These are phyloP conservation scores for Griposia aprilina DNA, from an alignment of 2,888 invertebrate species.

Conservation along the genomic window DNA sequence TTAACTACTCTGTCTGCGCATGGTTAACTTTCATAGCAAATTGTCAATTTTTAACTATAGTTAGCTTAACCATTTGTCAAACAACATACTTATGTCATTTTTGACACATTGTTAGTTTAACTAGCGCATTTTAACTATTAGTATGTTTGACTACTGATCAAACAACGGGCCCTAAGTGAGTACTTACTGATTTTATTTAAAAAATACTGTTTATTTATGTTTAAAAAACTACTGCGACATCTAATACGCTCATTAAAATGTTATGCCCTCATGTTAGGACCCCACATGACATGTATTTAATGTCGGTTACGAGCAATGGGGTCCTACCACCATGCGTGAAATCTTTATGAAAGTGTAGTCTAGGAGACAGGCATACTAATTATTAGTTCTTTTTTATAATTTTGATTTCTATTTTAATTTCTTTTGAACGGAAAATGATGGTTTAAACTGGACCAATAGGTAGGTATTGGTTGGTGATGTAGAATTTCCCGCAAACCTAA, in stretches of 20 bases:
- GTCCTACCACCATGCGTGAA: slow-evolving; percentile 37
- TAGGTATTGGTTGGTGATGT: no score
- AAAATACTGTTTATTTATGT: neutral
- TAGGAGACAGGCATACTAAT: slow-evolving; percentile 16
- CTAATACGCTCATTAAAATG: slow-evolving; percentile 8
- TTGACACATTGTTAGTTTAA: no score
- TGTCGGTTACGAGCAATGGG: slow-evolving; percentile 35
- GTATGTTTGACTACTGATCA: no score
- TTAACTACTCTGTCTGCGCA: no score
- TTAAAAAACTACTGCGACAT: neutral
- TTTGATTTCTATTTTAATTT: no score
- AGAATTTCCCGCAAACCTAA: neutral
- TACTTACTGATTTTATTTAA: neutral
- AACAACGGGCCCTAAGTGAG: no score
- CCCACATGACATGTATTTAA: slow-evolving; percentile 58
- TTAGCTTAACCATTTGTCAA: no score
- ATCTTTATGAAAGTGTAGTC: slow-evolving; percentile 52
- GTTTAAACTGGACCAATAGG: neutral
- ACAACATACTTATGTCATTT: no score
- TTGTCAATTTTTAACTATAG: no score
- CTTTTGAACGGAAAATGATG: neutral
- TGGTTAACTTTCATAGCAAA: no score
- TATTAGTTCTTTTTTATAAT: neutral
- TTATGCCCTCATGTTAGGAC: slow-evolving; percentile 33
- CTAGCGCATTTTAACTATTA: no score